phyloP scores from a whole-genome alignment of 2,797 vertebrate species.

The Myoxocephalus aenaeus region DNA sequence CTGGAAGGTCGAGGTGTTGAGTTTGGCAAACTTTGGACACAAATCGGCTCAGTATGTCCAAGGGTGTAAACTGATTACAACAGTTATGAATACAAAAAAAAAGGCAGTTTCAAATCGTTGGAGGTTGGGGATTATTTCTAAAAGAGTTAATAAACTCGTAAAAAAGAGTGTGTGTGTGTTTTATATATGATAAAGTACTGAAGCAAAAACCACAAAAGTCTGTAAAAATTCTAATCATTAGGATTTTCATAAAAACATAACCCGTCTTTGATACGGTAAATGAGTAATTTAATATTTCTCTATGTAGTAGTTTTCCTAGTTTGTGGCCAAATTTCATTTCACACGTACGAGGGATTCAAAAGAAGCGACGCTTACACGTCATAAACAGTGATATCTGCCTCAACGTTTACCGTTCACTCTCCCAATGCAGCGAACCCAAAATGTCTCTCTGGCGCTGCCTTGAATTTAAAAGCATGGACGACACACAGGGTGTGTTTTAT shows the following conservation, averaged over 20 bases:
- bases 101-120: background rate
- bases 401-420: background rate
- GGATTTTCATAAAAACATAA: background rate
- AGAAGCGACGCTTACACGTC: background rate
- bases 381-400: too few species aligned
- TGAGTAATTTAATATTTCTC: background rate
- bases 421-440: background rate
- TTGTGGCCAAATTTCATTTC: background rate
- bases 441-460: background rate
- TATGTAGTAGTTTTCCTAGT: background rate
- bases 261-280: background rate
- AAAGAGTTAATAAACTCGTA: background rate
- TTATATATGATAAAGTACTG: background rate
- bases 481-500: background rate
- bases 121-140: background rate
- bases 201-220: background rate
- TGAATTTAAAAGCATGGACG: background rate
- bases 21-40: background rate
- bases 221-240: background rate
- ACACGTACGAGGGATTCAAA: background rate
- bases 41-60: background rate
- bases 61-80: slow-evolving; percentile 1
- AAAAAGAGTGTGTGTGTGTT: background rate
- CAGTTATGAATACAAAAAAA: background rate
- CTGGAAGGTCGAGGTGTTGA: background rate